These are phyloP conservation scores for Apaloderma vittatum DNA, from an alignment of 2,113 vertebrate species.

Conservation along the genomic window DNA sequence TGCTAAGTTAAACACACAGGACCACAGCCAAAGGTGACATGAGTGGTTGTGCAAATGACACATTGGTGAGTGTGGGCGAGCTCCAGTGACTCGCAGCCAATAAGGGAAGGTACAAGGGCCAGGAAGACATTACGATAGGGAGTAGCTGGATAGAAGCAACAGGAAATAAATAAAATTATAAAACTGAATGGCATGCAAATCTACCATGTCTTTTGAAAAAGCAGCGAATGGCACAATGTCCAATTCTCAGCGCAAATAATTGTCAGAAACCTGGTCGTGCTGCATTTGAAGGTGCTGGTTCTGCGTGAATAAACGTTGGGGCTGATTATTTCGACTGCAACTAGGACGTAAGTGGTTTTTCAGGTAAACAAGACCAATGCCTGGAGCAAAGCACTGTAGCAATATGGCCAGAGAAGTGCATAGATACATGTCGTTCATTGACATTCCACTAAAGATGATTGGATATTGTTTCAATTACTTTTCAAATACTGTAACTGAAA, in stretches of 20 bases:
- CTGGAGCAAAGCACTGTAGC: neutral
- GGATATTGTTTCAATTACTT: neutral
- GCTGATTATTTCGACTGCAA: neutral
- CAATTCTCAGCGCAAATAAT: neutral
- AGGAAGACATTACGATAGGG: neutral
- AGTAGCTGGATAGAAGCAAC: neutral
- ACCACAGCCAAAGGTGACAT: neutral
- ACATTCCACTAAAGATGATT: neutral
- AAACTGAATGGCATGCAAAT: neutral
- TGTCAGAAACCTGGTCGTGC: neutral
- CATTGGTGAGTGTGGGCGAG: neutral
- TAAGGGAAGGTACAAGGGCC: neutral
- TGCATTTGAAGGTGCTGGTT: neutral
- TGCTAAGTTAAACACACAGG: neutral
- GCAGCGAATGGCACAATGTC: neutral
- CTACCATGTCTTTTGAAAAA: neutral
- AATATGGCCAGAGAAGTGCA: neutral
- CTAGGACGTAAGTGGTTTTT: neutral
- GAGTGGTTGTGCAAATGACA: neutral
- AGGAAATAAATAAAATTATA: constrained; percentile 1
- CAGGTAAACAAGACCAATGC: neutral
- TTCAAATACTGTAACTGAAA: neutral
- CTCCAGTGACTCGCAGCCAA: rapidly evolving
- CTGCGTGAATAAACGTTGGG: neutral
- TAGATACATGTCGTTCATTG: neutral